These are phyloP conservation scores for Aplochiton taeniatus DNA, from an alignment of 2,797 vertebrate species.

Conservation along the genomic window DNA sequence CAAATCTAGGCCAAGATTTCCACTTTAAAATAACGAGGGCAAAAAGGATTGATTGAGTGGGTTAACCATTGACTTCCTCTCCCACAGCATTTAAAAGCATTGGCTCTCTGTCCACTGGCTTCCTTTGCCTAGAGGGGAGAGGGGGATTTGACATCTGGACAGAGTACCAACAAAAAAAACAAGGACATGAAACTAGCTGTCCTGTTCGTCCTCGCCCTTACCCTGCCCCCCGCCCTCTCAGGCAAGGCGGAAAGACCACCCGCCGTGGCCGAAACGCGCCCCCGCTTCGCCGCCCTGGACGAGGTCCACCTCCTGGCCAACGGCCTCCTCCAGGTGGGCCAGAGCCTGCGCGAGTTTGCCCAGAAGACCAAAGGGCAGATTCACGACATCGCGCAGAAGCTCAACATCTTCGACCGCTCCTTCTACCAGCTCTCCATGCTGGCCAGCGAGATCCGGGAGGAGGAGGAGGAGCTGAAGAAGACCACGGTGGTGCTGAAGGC, in stretches of 20 bases:
- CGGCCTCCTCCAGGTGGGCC: slow-evolving; percentile 90
- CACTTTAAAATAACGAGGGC: neutral
- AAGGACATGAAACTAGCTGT: slow-evolving; percentile 70
- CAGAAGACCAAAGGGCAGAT: slow-evolving; percentile 92
- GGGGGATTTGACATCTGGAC: slow-evolving; percentile 13
- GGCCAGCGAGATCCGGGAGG: slow-evolving; percentile 87
- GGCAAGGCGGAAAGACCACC: slow-evolving; percentile 50
- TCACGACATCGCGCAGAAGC: slow-evolving; percentile 88
- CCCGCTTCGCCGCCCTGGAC: slow-evolving; percentile 85
- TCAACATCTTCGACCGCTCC: slow-evolving; percentile 87
- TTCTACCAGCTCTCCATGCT: slow-evolving; percentile 85
- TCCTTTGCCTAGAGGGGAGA: slow-evolving; percentile 16
- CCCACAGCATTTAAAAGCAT: slow-evolving; percentile 40
- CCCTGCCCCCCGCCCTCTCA: slow-evolving; percentile 63
- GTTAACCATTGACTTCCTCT: slow-evolving; percentile 59
- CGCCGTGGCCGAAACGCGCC: slow-evolving; percentile 65
- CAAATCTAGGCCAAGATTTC: slow-evolving; percentile 9
- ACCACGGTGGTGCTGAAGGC: slow-evolving; percentile 83
- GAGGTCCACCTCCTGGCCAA: slow-evolving; percentile 88
- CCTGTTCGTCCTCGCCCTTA: slow-evolving; percentile 62
- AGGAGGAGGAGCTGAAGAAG: slow-evolving; percentile 88
- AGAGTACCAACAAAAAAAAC: slow-evolving; percentile 17
- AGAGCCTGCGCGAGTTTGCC: slow-evolving; percentile 90
- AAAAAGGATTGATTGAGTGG: slow-evolving; percentile 23
- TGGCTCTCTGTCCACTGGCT: slow-evolving; percentile 10